Evolutionary conservation across 1,140 invertebrate genomes (phyloP), one percentile per base, ranked within the genome.

Genomic region (Saccostrea glomerata): DNA sequence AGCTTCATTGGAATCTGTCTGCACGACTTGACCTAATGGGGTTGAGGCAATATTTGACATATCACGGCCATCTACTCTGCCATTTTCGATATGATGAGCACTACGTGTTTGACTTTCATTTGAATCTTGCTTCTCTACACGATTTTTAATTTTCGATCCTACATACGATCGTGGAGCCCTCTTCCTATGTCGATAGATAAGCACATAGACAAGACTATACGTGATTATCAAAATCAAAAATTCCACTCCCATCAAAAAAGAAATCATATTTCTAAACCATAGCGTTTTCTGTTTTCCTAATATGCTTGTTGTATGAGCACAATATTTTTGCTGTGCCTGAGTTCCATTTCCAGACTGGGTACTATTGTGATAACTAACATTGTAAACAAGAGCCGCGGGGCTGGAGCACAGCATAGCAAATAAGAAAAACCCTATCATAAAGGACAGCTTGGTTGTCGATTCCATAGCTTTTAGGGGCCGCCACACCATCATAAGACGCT

Each of bases 201-300:
- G 13, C 15, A 77, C 25, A 77, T 77, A 77, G 70, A 77, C 30
- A 30, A 77, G 70, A 77, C 30, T 77, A 36, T 77, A 77, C 9
- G 70, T 30, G 12, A 36, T 25, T 30, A 77, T 77, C 30, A 77
- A 77, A 77, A 77, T 30, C 17, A 77, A 25, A 7, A 77, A 25
- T 77, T 13, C 70, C 15, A 77, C 23, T 15, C 23, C 23, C 23
- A 77, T 36, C 13, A 25, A 77, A 77, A 77, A 15, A 40, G 70
- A 23, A 4, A 77, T 25, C 23, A 77, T 3, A 30, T 77, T 30
- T 36, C 23, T 77, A 15, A 36, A 77, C 23, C 23, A 12, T 30
- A 30, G 11, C 11, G 23, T 77, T 25, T 36, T 36, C 23, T 6
- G 15, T 77, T 17, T 25, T 77, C 70, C 70, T 30, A 77, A 25